Evolutionary conservation across 2,888 invertebrate species (phyloP).

Genomic region (Standfussiana lucernea): DNA sequence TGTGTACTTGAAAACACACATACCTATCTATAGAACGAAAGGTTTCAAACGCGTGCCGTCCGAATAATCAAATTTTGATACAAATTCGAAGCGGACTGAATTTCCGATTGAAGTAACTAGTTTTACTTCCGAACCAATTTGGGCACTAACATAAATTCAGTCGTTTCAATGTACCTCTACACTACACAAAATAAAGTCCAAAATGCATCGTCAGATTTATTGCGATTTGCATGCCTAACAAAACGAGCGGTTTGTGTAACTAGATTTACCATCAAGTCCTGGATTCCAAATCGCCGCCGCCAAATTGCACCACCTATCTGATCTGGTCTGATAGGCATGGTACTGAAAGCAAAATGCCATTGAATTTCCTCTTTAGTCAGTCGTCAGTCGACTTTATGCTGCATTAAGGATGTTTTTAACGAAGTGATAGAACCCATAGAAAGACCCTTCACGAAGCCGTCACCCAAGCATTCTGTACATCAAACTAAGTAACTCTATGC

Average conservation of each 20-base stretch:
- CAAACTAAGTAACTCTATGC: no score
- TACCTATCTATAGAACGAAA: background rate
- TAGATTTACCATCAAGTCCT: background rate
- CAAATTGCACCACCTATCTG: background rate
- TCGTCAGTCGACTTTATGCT: background rate
- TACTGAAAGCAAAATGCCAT: background rate
- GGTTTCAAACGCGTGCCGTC: background rate
- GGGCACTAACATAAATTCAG: background rate
- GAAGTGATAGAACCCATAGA: no score
- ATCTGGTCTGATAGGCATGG: background rate
- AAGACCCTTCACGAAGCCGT: no score
- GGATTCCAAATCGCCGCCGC: background rate
- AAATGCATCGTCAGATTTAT: constrained; percentile 9
- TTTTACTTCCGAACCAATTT: constrained; percentile 19
- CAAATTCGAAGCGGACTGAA: constrained; percentile 2
- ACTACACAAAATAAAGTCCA: background rate
- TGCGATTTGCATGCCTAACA: background rate
- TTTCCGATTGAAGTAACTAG: background rate
- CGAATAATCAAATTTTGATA: background rate
- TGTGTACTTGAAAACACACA: background rate
- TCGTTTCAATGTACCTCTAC: background rate
- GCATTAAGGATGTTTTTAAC: background rate
- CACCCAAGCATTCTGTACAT: no score
- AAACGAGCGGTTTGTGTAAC: background rate
- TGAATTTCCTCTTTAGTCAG: background rate